Percentiles rank a stretch among this genome's conserved stretches.
Conservation (phyloP, 2,113 vertebrate species). For the Panthera uncia region DNA sequence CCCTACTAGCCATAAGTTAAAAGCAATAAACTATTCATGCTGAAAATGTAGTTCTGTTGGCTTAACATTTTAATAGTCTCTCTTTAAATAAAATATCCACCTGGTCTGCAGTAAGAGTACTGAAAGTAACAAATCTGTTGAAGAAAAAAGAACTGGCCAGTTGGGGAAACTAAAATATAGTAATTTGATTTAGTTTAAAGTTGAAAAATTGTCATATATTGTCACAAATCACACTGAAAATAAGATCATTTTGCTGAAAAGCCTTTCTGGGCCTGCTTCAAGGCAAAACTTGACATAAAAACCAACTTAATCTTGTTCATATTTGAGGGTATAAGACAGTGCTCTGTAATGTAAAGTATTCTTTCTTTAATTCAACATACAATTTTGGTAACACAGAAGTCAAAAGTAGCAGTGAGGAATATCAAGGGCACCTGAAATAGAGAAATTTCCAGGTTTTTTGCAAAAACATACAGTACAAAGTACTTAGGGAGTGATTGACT, state of each 20-base stretch:
- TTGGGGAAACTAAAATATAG: neutral
- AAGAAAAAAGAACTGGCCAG: neutral
- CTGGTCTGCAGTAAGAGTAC: neutral
- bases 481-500: neutral
- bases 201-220: neutral
- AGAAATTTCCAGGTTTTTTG: neutral
- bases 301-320: neutral
- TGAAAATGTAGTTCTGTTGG: neutral
- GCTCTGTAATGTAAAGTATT: neutral
- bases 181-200: neutral
- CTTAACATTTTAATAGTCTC: neutral
- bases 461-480: neutral
- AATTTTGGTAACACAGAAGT: neutral
- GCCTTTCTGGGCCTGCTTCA: neutral
- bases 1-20: neutral
- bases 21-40: neutral
- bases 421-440: rapidly evolving
- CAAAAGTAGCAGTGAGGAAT: neutral
- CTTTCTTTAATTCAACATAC: neutral
- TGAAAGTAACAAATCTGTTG: neutral
- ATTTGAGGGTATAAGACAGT: neutral
- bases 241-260: neutral
- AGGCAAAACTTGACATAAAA: neutral
- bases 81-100: neutral
- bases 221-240: neutral